Conservation (phyloP, 2,797 vertebrate genomes). For the Eutrigla gurnardus region DNA sequence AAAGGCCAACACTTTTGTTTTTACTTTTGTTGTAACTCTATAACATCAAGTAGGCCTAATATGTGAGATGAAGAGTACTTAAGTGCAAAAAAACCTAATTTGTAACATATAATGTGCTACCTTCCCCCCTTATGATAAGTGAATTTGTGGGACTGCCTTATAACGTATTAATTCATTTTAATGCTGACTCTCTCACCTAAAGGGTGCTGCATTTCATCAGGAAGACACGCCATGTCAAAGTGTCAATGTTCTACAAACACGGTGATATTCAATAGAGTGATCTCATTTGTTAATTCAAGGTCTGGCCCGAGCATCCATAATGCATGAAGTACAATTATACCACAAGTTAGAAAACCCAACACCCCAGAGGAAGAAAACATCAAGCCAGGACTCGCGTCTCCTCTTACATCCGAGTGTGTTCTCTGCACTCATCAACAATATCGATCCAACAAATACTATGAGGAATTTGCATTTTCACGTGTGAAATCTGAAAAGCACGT, state of each 20-base stretch:
- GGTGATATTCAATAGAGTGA: constrained; percentile 19
- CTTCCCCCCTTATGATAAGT: background rate
- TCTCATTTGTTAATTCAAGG: constrained; percentile 18
- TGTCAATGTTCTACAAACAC: constrained; percentile 21
- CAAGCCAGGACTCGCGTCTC: background rate
- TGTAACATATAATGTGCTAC: no score
- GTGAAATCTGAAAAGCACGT: background rate
- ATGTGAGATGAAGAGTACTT: background rate
- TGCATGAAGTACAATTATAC: constrained; percentile 25
- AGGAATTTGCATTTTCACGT: background rate
- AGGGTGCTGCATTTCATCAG: background rate
- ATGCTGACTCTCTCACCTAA: background rate
- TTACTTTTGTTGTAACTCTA: background rate
- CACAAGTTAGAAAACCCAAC: constrained; percentile 6
- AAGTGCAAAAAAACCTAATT: background rate
- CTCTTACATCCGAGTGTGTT: background rate
- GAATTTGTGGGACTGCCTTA: background rate
- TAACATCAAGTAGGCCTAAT: background rate
- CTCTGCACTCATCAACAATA: background rate
- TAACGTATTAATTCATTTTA: background rate
- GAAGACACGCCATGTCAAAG: constrained; percentile 3
- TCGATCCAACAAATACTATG: no score
- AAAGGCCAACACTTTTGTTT: background rate
- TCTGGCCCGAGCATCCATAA: constrained; percentile 34
- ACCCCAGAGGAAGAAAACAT: background rate